Evolutionary conservation across 35 echinoderm and acorn worm genomes (phyloP).

Genomic region (Hemicentrotus pulcherrimus): DNA sequence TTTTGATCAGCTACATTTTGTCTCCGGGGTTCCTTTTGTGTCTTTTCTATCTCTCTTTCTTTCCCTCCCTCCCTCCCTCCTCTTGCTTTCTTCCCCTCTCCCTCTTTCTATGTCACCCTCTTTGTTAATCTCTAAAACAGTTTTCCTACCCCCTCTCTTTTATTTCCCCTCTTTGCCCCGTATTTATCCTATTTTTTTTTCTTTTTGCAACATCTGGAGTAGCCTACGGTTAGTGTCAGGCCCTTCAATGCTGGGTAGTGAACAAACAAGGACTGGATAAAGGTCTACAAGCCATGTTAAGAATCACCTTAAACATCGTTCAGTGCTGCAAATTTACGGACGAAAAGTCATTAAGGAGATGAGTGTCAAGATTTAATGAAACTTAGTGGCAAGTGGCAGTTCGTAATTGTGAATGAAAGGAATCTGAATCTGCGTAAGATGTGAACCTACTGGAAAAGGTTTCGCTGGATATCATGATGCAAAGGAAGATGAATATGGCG

Average conservation of each 20-base stretch:
- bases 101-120: not conserved
- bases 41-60: not conserved
- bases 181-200: too few relatives aligned
- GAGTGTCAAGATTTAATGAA: not conserved
- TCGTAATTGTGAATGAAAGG: too few relatives aligned
- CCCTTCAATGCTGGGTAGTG: not conserved
- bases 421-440: not conserved
- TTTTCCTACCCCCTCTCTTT: not conserved
- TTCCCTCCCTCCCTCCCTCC: not conserved
- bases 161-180: not conserved
- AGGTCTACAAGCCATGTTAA: not conserved
- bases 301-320: not conserved
- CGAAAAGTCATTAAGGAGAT: not conserved
- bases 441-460: not conserved
- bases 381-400: too few relatives aligned
- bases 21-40: not conserved
- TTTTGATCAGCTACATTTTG: not conserved
- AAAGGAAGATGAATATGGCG: too few relatives aligned
- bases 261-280: not conserved
- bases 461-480: too few relatives aligned
- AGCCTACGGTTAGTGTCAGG: too few relatives aligned
- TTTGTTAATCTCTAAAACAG: not conserved
- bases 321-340: not conserved
- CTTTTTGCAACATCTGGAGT: too few relatives aligned
- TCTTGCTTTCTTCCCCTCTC: not conserved